These are phyloP conservation scores for Drosophila neoperkinsi DNA, from an alignment of 2,888 invertebrate species.

Conservation along the genomic window DNA sequence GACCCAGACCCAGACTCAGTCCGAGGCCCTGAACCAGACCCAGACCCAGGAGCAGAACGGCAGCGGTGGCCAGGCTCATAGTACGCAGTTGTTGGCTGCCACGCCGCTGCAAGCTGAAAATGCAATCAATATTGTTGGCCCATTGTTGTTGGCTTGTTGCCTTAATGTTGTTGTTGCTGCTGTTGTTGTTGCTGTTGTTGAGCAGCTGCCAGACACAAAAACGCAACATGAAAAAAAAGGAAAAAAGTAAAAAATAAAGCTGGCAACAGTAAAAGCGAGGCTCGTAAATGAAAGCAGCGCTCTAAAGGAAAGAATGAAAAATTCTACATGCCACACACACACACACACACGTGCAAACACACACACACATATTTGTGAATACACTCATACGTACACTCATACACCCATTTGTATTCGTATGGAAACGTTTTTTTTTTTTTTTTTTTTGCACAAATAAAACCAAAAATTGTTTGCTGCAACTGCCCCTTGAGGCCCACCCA, in stretches of 20 bases:
- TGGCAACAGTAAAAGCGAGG: constrained; percentile 79
- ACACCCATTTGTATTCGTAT: constrained; percentile 18
- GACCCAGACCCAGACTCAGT: constrained; percentile 4
- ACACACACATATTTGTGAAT: constrained; percentile 18
- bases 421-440: constrained; percentile 3
- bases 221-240: constrained; percentile 44
- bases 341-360: background rate
- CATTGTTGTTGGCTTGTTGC: constrained; percentile 39
- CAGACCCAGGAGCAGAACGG: constrained; percentile 33
- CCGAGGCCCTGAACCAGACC: constrained; percentile 22
- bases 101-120: constrained; percentile 69
- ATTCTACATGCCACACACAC: constrained; percentile 20
- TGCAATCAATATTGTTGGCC: constrained; percentile 80
- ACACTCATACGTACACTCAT: background rate
- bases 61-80: constrained; percentile 29
- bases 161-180: constrained; percentile 34
- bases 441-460: constrained; percentile 26
- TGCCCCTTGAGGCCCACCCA: constrained; percentile 30
- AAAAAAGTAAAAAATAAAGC: constrained; percentile 21
- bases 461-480: constrained; percentile 28
- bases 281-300: constrained; percentile 70
- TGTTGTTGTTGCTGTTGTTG: constrained; percentile 44
- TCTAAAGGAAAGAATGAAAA: constrained; percentile 54
- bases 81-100: constrained; percentile 39
- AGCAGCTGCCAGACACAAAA: constrained; percentile 79